Evolutionary conservation across 2,888 invertebrate species (phyloP).

Genomic region (Himalopsyche anomala): DNA sequence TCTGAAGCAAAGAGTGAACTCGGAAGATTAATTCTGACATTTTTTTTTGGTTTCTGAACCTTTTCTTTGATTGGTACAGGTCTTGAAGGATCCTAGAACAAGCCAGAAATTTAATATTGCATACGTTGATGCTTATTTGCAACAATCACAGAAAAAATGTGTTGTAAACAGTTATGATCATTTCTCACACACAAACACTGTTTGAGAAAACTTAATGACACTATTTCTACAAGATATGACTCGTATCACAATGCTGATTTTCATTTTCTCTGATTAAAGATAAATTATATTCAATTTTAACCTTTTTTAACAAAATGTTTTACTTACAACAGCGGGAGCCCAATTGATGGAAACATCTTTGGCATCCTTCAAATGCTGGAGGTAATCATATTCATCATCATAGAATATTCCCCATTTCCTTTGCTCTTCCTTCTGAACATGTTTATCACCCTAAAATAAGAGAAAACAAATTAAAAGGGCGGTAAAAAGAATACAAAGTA

Average conservation of each 20-base stretch:
- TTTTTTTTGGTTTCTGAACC: slow-evolving; percentile 53
- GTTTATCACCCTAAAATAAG: slow-evolving; percentile 67
- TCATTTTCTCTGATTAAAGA: not conserved
- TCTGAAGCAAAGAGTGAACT: slow-evolving; percentile 93
- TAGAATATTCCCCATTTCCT: slow-evolving; percentile 93
- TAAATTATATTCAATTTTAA: no score
- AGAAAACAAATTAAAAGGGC: not conserved
- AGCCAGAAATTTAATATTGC: not conserved
- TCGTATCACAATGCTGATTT: not conserved
- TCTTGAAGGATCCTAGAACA: slow-evolving; percentile 65
- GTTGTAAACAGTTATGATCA: no score
- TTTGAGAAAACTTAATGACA: no score
- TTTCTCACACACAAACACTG: no score
- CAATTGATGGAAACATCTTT: slow-evolving; percentile 77
- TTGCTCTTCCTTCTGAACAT: slow-evolving; percentile 83
- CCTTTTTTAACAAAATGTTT: not conserved
- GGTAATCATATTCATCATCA: slow-evolving; percentile 96
- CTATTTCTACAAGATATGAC: no score
- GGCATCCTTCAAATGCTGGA: slow-evolving; percentile 90
- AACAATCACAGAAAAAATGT: no score
- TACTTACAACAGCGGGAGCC: slow-evolving; percentile 73
- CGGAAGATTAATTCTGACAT: slow-evolving; percentile 77
- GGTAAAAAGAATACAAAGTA: not conserved
- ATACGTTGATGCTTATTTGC: no score
- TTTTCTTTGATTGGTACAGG: slow-evolving; percentile 65